Conservation (phyloP, 2,113 vertebrate genomes). For the Diphyllodes magnificus region DNA sequence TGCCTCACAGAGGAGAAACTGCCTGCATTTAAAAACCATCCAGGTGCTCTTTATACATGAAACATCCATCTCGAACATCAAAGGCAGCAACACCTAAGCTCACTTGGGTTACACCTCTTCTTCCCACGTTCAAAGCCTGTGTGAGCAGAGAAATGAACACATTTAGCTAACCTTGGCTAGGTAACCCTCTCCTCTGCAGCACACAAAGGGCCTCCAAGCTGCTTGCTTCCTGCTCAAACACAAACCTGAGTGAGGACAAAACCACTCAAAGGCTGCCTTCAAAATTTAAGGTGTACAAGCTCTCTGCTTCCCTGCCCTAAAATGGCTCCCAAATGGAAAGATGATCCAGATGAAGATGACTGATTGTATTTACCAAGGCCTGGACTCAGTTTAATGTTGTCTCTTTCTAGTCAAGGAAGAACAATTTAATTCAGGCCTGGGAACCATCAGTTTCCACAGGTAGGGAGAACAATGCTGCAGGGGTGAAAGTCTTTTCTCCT, state of each 20-base stretch:
- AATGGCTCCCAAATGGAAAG: neutral
- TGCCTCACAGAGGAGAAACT: neutral
- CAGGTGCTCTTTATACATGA: neutral
- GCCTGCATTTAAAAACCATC: neutral
- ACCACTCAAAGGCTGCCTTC: neutral
- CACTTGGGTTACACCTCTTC: neutral
- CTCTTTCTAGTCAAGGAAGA: neutral
- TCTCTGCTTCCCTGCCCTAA: neutral
- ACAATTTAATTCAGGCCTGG: neutral
- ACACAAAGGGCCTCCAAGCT: neutral
- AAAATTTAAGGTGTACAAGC: neutral
- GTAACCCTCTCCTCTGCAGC: neutral
- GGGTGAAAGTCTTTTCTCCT: neutral
- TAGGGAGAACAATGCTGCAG: neutral
- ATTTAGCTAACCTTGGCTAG: neutral
- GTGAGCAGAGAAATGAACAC: neutral
- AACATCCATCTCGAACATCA: neutral
- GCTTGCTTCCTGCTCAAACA: neutral
- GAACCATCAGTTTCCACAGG: neutral
- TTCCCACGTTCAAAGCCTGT: neutral
- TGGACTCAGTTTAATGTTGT: neutral
- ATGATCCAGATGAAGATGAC: neutral
- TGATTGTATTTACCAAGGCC: neutral
- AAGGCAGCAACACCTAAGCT: neutral
- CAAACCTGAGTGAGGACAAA: neutral